phyloP scores from a whole-genome alignment of 2,113 vertebrate genomes.

The Malurus elegans region DNA sequence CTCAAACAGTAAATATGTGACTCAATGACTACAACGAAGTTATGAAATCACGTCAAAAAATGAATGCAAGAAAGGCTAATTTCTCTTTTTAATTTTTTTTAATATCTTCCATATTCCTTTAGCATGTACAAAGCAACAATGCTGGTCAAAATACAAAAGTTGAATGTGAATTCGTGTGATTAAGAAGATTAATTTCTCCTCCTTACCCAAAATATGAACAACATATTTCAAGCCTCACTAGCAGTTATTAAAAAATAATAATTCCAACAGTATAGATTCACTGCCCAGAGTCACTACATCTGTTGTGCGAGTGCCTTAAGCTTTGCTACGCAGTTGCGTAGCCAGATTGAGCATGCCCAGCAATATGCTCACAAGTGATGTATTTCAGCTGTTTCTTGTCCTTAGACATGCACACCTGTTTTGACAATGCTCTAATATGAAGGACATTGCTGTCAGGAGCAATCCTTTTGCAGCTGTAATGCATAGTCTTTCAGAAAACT shows the following conservation, averaged over 20 bases:
- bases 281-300: background rate
- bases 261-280: background rate
- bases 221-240: background rate
- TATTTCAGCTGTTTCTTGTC: constrained; percentile 39
- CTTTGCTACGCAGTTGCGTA: background rate
- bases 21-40: background rate
- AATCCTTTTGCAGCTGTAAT: background rate
- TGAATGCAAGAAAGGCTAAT: background rate
- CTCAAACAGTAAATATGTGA: background rate
- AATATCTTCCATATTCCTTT: background rate
- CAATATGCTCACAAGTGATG: background rate
- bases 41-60: background rate
- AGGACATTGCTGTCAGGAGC: background rate
- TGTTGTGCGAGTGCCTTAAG: background rate
- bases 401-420: background rate
- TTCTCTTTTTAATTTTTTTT: background rate
- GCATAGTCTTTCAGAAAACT: background rate
- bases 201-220: background rate
- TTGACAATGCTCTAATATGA: constrained; percentile 12
- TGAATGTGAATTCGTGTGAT: background rate
- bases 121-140: background rate
- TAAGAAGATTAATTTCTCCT: background rate
- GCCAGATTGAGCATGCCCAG: constrained; percentile 5
- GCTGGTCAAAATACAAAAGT: background rate
- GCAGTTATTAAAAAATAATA: background rate